Evolutionary conservation across 92 coral and sea anemone genomes (phyloP).

Genomic region (Actinernus sp.): DNA sequence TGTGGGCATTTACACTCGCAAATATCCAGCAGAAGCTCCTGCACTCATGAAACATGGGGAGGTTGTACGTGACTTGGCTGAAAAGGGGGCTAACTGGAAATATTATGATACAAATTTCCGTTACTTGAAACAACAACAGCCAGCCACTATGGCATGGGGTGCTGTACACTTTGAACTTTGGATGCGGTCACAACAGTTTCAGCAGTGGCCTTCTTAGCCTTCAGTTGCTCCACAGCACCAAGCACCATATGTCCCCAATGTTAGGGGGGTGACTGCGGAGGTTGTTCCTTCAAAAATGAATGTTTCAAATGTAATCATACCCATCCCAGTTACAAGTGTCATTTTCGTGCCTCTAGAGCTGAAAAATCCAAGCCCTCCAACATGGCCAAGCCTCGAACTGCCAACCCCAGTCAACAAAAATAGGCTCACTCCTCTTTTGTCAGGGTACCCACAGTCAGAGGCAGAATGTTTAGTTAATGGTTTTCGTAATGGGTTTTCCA

Average conservation of each 20-base stretch:
- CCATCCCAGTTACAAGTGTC: conserved; percentile 8
- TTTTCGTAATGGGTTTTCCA: conserved; percentile 11
- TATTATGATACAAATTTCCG: conserved; percentile 51
- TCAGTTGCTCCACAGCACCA: too few species aligned
- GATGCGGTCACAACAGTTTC: conserved; percentile 28
- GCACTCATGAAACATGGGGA: conserved; percentile 49
- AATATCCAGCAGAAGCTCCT: conserved; percentile 9
- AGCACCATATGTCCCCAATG: too few species aligned
- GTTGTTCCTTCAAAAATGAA: conserved; percentile 17
- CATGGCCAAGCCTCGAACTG: too few species aligned
- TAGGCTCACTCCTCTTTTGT: conserved; percentile 20
- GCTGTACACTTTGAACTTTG: conserved; percentile 39
- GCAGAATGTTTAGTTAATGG: conserved; percentile 1
- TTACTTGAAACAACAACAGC: conserved; percentile 19
- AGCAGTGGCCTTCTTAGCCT: too few species aligned
- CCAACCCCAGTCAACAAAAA: conserved; percentile 23
- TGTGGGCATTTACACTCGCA: conserved; percentile 9
- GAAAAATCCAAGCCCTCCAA: too few species aligned
- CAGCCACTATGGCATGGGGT: conserved; percentile 30
- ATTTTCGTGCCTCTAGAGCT: too few species aligned
- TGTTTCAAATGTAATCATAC: conserved; percentile 4
- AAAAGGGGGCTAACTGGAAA: conserved; percentile 45
- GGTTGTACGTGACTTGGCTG: conserved; percentile 32
- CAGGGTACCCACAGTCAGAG: conserved; percentile 11
- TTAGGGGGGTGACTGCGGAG: too few species aligned